Conservation (phyloP, 2,888 invertebrate genomes). For the Parnassius orleans region DNA sequence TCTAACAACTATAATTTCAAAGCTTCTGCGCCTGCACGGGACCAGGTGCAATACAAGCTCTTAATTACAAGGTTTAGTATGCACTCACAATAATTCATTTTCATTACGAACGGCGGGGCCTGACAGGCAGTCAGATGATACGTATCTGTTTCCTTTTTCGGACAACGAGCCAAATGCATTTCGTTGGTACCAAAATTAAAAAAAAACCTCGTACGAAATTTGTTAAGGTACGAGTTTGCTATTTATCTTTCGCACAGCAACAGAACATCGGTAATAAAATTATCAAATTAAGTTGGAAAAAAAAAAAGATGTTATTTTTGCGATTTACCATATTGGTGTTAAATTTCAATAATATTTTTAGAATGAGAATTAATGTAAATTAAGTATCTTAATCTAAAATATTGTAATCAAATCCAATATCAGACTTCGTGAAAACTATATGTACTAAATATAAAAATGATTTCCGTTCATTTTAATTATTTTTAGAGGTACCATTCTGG, state of each 20-base stretch:
- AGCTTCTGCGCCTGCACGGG: not conserved
- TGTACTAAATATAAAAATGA: no score
- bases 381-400: no score
- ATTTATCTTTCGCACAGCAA: not conserved
- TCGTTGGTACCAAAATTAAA: constrained; percentile 10
- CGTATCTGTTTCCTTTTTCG: constrained; percentile 7
- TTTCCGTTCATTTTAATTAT: no score
- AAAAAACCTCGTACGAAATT: constrained; percentile 1
- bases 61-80: constrained; percentile 8
- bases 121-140: constrained; percentile 15
- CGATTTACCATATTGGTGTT: no score
- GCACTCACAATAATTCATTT: constrained; percentile 20
- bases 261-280: not conserved
- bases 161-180: constrained; percentile 9
- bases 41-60: constrained; percentile 7
- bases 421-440: no score
- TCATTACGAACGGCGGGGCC: constrained; percentile 14
- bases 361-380: no score
- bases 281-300: not conserved
- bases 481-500: no score
- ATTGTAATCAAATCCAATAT: no score
- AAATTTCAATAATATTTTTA: no score
- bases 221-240: not conserved
- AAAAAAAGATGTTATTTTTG: not conserved
- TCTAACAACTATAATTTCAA: not conserved